These are phyloP conservation scores for Darevskia nairensis DNA, from an alignment of 2,797 vertebrate genomes.

Conservation along the genomic window DNA sequence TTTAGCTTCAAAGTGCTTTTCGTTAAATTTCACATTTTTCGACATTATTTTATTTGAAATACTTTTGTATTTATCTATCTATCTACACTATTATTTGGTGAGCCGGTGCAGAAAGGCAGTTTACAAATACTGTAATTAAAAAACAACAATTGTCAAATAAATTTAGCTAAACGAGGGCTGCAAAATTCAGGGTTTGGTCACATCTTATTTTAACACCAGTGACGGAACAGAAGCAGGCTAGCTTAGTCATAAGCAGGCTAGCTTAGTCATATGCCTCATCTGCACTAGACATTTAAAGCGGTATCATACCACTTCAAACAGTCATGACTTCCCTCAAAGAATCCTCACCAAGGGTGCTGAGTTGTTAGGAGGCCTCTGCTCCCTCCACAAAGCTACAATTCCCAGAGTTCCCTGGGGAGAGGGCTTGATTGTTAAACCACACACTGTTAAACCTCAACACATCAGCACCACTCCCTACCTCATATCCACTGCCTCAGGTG, in stretches of 20 bases:
- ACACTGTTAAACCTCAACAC: not conserved
- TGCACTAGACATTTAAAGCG: too few relatives aligned
- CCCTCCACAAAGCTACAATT: too few relatives aligned
- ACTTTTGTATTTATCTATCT: not conserved
- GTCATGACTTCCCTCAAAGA: too few relatives aligned
- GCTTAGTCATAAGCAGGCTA: not conserved
- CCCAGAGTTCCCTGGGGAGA: too few relatives aligned
- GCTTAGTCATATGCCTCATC: too few relatives aligned
- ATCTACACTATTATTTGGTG: too few relatives aligned
- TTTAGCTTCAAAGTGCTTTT: too few relatives aligned
- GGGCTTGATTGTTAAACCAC: too few relatives aligned
- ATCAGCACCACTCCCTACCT: not conserved
- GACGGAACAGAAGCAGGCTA: not conserved
- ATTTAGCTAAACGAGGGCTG: not conserved
- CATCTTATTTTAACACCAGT: not conserved
- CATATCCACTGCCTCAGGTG: not conserved
- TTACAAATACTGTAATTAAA: not conserved
- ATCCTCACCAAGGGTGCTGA: too few relatives aligned
- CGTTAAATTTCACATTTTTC: not conserved
- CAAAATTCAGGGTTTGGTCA: not conserved
- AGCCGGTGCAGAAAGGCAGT: not conserved
- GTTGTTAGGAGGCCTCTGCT: too few relatives aligned
- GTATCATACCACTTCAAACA: too few relatives aligned
- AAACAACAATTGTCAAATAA: too few relatives aligned
- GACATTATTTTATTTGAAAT: not conserved